Conservation (phyloP, 2,888 invertebrate species). For the Parnassius orleans region DNA sequence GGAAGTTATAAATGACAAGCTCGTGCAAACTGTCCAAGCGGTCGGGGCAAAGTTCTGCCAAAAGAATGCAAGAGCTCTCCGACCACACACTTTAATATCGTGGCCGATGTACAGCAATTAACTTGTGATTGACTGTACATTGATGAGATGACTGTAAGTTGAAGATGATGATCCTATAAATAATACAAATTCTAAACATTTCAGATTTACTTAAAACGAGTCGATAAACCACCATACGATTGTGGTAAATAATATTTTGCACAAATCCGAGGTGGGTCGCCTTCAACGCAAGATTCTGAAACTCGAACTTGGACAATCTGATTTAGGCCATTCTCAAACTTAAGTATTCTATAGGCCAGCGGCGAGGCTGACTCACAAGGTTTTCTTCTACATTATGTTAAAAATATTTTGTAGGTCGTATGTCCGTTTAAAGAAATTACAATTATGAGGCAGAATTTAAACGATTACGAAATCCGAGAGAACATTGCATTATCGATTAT, state of each 20-base stretch:
- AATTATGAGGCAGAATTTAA: conserved; percentile 17
- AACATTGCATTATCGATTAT: conserved; percentile 12
- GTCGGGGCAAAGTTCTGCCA: no score
- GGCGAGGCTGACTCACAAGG: conserved; percentile 45
- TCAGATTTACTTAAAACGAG: no score
- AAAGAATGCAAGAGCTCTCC: no score
- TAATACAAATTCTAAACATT: no score
- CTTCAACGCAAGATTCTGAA: conserved; percentile 25
- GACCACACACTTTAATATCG: no score
- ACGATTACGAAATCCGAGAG: conserved; percentile 9
- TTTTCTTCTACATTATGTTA: conserved; percentile 42
- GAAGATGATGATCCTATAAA: no score
- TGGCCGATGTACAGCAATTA: no score
- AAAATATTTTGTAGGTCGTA: conserved; percentile 37
- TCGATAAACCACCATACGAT: not conserved
- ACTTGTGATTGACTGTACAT: no score
- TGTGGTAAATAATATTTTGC: conserved; percentile 18
- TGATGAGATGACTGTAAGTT: no score
- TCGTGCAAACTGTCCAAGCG: no score
- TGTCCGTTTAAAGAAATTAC: conserved; percentile 28
- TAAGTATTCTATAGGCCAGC: conserved; percentile 45
- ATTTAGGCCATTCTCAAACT: conserved; percentile 41
- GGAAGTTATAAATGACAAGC: no score
- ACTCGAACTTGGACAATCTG: conserved; percentile 37
- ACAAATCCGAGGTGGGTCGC: conserved; percentile 32